These are phyloP conservation scores for Porites lutea DNA, from an alignment of 64 coral and sea anemone species.

Conservation along the genomic window DNA sequence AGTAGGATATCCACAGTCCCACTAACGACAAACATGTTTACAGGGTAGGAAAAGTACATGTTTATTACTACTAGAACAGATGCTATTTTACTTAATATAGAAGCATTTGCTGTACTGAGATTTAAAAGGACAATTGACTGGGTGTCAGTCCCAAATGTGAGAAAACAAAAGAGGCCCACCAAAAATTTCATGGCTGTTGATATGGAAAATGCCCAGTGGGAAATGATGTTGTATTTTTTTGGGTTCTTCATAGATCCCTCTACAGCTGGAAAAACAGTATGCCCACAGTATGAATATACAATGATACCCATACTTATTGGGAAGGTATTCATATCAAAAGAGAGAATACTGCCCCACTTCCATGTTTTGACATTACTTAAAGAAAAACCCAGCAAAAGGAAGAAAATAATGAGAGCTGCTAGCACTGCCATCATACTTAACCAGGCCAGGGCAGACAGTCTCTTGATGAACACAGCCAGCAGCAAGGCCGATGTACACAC, in stretches of 20 bases:
- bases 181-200: slow-evolving; percentile 57
- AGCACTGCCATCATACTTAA: slow-evolving; percentile 82
- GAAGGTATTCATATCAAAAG: slow-evolving; percentile 53
- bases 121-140: slow-evolving; percentile 63
- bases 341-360: slow-evolving; percentile 35
- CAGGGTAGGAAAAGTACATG: slow-evolving; percentile 80
- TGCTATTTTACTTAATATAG: slow-evolving; percentile 54
- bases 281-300: slow-evolving; percentile 76
- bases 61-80: slow-evolving; percentile 68
- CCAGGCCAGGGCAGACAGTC: slow-evolving; percentile 72
- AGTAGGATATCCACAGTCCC: slow-evolving; percentile 72
- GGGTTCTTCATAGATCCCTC: slow-evolving; percentile 79
- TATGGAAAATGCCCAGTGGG: slow-evolving; percentile 55
- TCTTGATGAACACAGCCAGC: slow-evolving; percentile 69
- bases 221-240: slow-evolving; percentile 73
- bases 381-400: slow-evolving; percentile 63
- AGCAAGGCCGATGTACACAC: slow-evolving; percentile 56
- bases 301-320: slow-evolving; percentile 80
- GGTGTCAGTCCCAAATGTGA: slow-evolving; percentile 64
- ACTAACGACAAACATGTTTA: slow-evolving; percentile 88
- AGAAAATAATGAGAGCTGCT: slow-evolving; percentile 55
- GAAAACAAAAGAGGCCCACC: slow-evolving; percentile 63
- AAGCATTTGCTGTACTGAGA: slow-evolving; percentile 55
- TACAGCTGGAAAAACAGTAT: slow-evolving; percentile 83
- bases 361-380: slow-evolving; percentile 43